Conservation (phyloP, 2,888 invertebrate genomes). For the Balanococcus diminutus region DNA sequence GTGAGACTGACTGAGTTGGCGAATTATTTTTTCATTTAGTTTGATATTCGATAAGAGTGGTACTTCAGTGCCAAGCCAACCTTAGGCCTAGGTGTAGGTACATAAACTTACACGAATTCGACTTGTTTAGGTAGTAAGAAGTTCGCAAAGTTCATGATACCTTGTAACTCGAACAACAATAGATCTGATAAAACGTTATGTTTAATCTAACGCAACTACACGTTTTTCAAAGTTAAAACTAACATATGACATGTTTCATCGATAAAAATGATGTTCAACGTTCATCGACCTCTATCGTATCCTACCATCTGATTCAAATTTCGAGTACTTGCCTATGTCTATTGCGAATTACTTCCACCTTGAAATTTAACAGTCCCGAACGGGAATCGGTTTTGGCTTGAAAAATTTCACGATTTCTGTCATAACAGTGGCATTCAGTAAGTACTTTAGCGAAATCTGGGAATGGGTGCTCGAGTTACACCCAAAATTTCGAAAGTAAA, state of each 20-base stretch:
- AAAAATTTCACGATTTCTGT: too few relatives aligned
- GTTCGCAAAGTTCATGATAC: background rate
- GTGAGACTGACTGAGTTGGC: too few relatives aligned
- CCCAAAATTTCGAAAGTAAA: too few relatives aligned
- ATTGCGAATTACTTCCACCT: background rate
- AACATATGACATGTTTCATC: slow-evolving; percentile 23
- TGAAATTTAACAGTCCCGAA: background rate
- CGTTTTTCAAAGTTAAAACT: background rate
- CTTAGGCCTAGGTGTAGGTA: background rate
- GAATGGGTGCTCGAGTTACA: too few relatives aligned
- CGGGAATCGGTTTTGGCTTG: background rate
- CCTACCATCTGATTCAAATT: background rate
- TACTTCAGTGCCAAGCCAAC: too few relatives aligned
- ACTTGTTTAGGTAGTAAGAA: background rate
- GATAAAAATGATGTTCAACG: slow-evolving; percentile 27
- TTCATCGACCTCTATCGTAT: background rate
- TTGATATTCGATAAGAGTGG: too few relatives aligned
- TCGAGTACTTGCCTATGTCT: background rate
- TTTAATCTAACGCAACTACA: background rate
- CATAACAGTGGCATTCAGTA: too few relatives aligned
- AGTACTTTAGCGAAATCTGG: too few relatives aligned
- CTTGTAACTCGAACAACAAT: background rate
- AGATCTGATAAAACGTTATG: slow-evolving; percentile 12
- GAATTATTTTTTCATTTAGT: too few relatives aligned
- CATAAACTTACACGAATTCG: background rate